Evolutionary conservation across 2,888 invertebrate genomes (phyloP), one percentile per base, ranked within the genome.

Genomic region (Phortica okadai): DNA sequence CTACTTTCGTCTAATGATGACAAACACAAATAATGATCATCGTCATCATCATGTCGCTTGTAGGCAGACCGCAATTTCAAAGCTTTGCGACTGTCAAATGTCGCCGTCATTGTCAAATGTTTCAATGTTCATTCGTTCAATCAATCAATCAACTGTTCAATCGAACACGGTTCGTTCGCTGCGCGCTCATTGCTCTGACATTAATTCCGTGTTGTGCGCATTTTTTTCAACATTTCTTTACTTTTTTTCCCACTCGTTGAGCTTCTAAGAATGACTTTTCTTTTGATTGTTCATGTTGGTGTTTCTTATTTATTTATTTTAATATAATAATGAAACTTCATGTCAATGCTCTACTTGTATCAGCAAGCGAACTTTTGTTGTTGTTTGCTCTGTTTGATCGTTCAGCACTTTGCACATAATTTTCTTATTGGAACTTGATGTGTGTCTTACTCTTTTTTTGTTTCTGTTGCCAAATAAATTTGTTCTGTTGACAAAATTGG

Each of bases 121-220:
- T 59, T 44, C 76, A 62, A 21, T 45, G 69, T 77, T 64, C 74
- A 74, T 58, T 76, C 76, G 74, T 78, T 73, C 54, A 74, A 74
- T 66, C 76, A 78, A 77, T 77, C 82, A 82, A 79, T 80, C 50
- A 5, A 50, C 5, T 5, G 6, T 1, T 50, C 14, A 5, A 50
- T 2, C 50, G 14, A 11, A 50, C 8, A 50, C 8, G 50, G 33
- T 33, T 33, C 3, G 33, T 33, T 33, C 33, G 33, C 1, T 33
- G 2, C 33, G 33, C 84, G 77, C 77, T 77, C 67, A 77, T 77
- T 74, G 82, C 14, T 11, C 83, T 88, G 87, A 84, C 88, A 86
- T 87, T 86, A 86, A 88, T 86, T 86, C 84, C 85, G 81, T 82
- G 83, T 82, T 84, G 86, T 84, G 86, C 84, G 83, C 85, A 83